phyloP scores from a whole-genome alignment of 2,797 vertebrate genomes.

The Mus spretus region DNA sequence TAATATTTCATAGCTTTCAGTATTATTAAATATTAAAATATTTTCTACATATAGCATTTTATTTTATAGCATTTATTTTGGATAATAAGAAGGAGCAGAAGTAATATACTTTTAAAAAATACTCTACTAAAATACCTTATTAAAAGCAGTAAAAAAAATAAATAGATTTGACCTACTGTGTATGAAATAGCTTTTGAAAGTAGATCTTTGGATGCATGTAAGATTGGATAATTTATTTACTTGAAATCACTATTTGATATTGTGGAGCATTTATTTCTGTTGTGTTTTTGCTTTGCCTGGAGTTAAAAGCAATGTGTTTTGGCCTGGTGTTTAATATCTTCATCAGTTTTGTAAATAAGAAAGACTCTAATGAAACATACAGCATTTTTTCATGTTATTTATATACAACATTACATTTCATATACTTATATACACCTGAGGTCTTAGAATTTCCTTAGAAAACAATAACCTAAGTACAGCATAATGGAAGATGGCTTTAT shows the following conservation, averaged over 20 bases:
- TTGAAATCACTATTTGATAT: conserved; percentile 49
- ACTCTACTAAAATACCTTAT: background rate
- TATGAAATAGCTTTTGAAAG: conserved; percentile 47
- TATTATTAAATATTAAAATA: conserved; percentile 60
- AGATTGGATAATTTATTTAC: conserved; percentile 50
- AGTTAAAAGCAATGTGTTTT: conserved; percentile 15
- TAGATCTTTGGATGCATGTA: conserved; percentile 26
- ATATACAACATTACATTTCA: background rate
- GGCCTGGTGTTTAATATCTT: background rate
- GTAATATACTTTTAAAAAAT: conserved; percentile 53
- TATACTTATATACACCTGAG: background rate
- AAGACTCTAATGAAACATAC: conserved; percentile 4
- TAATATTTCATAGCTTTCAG: conserved; percentile 39
- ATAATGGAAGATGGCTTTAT: background rate
- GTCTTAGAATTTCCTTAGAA: conserved; percentile 43
- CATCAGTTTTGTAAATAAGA: conserved; percentile 37
- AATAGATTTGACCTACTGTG: background rate
- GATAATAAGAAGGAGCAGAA: conserved; percentile 57
- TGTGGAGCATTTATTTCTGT: conserved; percentile 17
- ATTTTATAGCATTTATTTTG: conserved; percentile 30
- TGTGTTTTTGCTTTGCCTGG: conserved; percentile 25
- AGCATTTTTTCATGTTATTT: background rate
- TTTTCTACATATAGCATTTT: conserved; percentile 34
- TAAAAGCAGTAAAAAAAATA: conserved; percentile 46
- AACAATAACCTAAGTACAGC: conserved; percentile 51